Evolutionary conservation across 1,140 invertebrate genomes (phyloP), one percentile per base, ranked within the genome.

Genomic region (Agraylea sexmaculata): DNA sequence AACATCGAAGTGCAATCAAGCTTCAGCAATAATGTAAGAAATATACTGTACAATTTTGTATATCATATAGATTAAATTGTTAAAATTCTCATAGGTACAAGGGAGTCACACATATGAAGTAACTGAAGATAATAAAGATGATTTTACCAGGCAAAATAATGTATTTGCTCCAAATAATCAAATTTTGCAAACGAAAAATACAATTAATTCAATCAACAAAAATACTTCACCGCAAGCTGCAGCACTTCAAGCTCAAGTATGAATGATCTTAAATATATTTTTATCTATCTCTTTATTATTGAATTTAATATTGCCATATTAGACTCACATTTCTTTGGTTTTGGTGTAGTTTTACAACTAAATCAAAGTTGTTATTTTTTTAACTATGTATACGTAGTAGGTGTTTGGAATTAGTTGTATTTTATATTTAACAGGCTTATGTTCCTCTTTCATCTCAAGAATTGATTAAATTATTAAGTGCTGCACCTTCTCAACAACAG

Each of bases 361-460:
- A n/a, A n/a, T n/a, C n/a, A n/a, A n/a, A n/a, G n/a, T n/a, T n/a
- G n/a, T n/a, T n/a, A n/a, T n/a, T n/a, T n/a, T n/a, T n/a, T n/a
- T n/a, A n/a, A n/a, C n/a, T n/a, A n/a, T n/a, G n/a, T n/a, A n/a
- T n/a, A n/a, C n/a, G n/a, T n/a, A n/a, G n/a, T n/a, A n/a, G n/a
- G n/a, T n/a, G n/a, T n/a, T n/a, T n/a, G n/a, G n/a, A n/a, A n/a
- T n/a, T n/a, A n/a, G n/a, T n/a, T n/a, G n/a, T n/a, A n/a, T n/a
- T n/a, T n/a, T n/a, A n/a, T n/a, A n/a, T n/a, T n/a, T n/a, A n/a
- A n/a, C n/a, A n/a, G n/a, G n/a, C n/a, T n/a, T n/a, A n/a, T n/a
- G n/a, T n/a, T n/a, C 52, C 65, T 2, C 44, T 75, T 11, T 68
- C 68, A 12, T 59, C 69, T 2, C 62, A 66, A 15, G 71, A 78